phyloP scores from a whole-genome alignment of 1,140 invertebrate genomes.

The Drosophila kikkawai region DNA sequence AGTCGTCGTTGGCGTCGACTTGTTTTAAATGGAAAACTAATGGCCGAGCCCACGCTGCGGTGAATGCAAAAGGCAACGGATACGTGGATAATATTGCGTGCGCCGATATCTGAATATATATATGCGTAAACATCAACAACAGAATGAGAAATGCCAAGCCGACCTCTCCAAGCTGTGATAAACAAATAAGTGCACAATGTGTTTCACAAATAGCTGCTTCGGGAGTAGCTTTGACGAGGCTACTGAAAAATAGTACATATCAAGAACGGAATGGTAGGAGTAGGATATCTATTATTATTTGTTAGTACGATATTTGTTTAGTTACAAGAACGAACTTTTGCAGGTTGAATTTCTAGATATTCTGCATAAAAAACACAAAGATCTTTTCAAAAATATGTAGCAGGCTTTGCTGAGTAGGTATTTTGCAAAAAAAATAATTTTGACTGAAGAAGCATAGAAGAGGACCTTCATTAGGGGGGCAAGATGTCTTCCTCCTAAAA shows the following conservation, averaged over 20 bases:
- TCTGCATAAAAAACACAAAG: too few species aligned
- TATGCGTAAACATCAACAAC: conserved; percentile 46
- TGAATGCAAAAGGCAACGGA: conserved; percentile 7
- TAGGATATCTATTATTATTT: too few species aligned
- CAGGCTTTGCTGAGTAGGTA: too few species aligned
- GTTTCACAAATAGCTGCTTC: conserved; percentile 13
- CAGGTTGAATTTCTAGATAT: too few species aligned
- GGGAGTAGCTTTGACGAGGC: background rate
- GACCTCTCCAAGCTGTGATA: conserved; percentile 9
- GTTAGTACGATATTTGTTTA: too few species aligned
- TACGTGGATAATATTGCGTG: conserved; percentile 51
- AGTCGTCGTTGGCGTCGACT: conserved; percentile 13
- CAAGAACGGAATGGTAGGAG: too few species aligned
- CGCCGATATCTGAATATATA: conserved; percentile 16
- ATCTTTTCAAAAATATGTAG: too few species aligned
- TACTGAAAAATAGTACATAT: background rate
- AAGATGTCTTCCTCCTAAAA: too few species aligned
- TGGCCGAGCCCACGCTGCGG: conserved; percentile 33
- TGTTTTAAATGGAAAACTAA: conserved; percentile 48
- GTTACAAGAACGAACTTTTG: too few species aligned
- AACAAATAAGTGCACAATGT: conserved; percentile 12
- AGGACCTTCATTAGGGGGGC: too few species aligned
- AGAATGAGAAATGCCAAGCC: conserved; percentile 13
- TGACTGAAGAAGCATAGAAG: too few species aligned
- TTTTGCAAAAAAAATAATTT: too few species aligned